Evolutionary conservation across 2,797 vertebrate genomes (phyloP).

Genomic region (Sylvia borin): DNA sequence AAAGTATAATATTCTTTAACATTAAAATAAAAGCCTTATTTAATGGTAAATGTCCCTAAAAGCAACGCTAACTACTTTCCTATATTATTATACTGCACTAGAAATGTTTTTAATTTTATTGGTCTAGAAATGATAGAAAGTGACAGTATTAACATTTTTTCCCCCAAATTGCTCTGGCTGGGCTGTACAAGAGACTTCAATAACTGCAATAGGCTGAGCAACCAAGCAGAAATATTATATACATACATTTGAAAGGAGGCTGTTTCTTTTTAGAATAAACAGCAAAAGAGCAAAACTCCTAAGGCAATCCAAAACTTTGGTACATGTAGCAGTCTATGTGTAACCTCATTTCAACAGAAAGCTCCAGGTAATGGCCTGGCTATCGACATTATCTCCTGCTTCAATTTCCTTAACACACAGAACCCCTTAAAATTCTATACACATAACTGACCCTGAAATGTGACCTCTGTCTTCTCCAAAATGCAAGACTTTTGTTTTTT

Average conservation of each 20-base stretch:
- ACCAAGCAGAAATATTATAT: neutral
- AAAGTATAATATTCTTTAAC: constrained; percentile 16
- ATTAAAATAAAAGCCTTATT: constrained; percentile 47
- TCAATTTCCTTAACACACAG: neutral
- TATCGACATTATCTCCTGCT: neutral
- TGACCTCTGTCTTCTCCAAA: neutral
- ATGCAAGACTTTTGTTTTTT: neutral
- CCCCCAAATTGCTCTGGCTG: neutral
- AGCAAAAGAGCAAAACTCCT: neutral
- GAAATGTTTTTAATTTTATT: constrained; percentile 22
- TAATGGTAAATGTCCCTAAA: constrained; percentile 29
- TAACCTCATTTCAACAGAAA: neutral
- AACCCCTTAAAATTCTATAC: neutral
- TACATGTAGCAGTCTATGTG: neutral
- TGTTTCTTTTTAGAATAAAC: neutral
- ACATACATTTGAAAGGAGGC: neutral
- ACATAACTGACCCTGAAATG: neutral
- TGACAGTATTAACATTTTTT: neutral
- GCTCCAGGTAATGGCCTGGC: neutral
- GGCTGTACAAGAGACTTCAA: neutral
- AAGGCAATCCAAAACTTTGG: neutral
- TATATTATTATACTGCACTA: neutral
- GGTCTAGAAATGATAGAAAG: constrained; percentile 5
- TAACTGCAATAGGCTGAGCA: neutral
- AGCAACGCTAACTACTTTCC: constrained; percentile 22